Conservation (phyloP, 2,888 invertebrate species). For the Morpho deidamia region DNA sequence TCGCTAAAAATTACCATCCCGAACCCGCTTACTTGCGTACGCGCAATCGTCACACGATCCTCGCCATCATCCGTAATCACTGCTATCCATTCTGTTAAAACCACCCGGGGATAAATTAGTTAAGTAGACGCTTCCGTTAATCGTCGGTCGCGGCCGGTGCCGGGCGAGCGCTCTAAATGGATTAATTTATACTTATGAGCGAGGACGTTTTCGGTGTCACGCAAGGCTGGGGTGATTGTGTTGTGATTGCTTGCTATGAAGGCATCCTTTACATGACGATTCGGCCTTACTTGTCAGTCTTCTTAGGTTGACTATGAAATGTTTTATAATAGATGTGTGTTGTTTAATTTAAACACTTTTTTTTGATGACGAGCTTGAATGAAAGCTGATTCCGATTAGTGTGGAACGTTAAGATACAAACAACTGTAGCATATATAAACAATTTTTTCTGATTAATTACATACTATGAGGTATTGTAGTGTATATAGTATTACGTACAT, state of each 20-base stretch:
- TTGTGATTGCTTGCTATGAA: conserved; percentile 75
- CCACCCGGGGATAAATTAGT: conserved; percentile 79
- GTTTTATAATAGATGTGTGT: not conserved
- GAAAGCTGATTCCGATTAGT: too few relatives aligned
- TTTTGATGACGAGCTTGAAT: too few relatives aligned
- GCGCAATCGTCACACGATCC: conserved; percentile 25
- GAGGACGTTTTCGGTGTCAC: conserved; percentile 78
- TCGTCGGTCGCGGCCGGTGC: conserved; percentile 71
- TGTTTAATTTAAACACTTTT: too few relatives aligned
- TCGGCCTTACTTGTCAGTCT: conserved; percentile 29
- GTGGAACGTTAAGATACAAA: too few relatives aligned
- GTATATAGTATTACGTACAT: too few relatives aligned
- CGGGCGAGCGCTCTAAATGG: conserved; percentile 74
- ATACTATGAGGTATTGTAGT: too few relatives aligned
- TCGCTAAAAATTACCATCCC: conserved; percentile 1
- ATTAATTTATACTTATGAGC: conserved; percentile 79
- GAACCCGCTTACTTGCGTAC: conserved; percentile 1
- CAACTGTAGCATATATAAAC: too few relatives aligned
- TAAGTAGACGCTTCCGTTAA: conserved; percentile 80
- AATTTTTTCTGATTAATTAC: too few relatives aligned
- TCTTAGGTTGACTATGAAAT: conserved; percentile 13
- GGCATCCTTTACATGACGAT: conserved; percentile 63
- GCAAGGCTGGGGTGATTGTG: conserved; percentile 76
- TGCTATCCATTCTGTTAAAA: conserved; percentile 80
- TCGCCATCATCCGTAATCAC: conserved; percentile 62